Base-by-base conservation (phyloP, 2,888 invertebrate genomes). In the Tolmerus cingulatus region DNA sequence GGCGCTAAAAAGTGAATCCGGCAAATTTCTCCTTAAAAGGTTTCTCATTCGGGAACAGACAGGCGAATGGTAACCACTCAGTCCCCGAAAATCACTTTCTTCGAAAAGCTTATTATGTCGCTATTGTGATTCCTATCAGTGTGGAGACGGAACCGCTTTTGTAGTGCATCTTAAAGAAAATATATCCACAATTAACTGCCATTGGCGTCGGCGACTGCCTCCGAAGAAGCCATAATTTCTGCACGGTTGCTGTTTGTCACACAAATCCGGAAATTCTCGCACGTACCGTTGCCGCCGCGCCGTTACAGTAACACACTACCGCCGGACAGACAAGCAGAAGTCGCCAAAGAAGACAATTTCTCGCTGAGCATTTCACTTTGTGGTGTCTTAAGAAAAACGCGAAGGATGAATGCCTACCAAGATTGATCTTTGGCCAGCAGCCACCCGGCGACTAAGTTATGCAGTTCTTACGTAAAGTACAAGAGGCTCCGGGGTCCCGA, bases 191-290 rank as follows among this genome's bases (percentile, higher is more conserved):
- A 82, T 82, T 66, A 66, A 66, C 8, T 12, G 19, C 27, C n/a
- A 51, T 51, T 16, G 51, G 66, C 66, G 66, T 66, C 12, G 19
- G 1, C 23, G 27, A 23, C 66, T 66, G 66, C 14, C 66, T 9
- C 23, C 23, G 19, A 57, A 57, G 37, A 30, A 82, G 23, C 57
- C 82, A 82, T 82, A 82, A 82, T 82, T 82, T 57, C 37, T 37
- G 57, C 57, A 37, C 51, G 82, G 82, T 27, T 66, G 66, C 66
- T 66, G 66, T 66, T 46, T 82, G 82, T 82, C 82, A 82, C 82
- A 82, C 66, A 82, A 57, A 82, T 82, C 82, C 82, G 82, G 82
- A 82, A 82, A 66, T 82, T 82, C 66, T 66, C 82, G 82, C 82
- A 82, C 66, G 57, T 82, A 82, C 82, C 66, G 55, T 82, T 82